phyloP scores from a whole-genome alignment of 2,113 vertebrate species.

The Fukomys damarensis region DNA sequence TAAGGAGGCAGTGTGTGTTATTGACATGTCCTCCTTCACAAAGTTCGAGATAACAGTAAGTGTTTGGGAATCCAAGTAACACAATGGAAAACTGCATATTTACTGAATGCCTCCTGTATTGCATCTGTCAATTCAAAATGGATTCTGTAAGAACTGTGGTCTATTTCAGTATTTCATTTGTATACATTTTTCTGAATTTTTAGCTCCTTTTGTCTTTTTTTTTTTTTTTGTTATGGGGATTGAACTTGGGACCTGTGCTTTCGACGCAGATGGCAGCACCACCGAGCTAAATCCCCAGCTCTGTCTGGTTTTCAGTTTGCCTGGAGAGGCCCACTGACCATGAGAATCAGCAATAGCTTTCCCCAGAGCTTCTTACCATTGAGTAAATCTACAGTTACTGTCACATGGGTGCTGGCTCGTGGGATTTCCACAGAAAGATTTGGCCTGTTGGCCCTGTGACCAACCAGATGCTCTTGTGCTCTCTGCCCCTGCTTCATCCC shows the following conservation, averaged over 20 bases:
- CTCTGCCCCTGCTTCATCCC: conserved; percentile 9
- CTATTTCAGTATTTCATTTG: not conserved
- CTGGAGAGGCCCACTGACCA: not conserved
- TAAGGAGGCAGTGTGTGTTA: conserved; percentile 97
- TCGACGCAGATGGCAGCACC: too few relatives aligned
- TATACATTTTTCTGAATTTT: not conserved
- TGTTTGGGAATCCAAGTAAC: conserved; percentile 61
- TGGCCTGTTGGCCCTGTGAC: rapidly evolving
- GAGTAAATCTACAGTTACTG: not conserved
- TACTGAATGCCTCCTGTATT: not conserved
- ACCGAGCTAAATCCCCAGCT: too few relatives aligned
- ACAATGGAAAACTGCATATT: not conserved
- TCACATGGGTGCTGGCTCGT: rapidly evolving
- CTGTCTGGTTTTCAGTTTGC: not conserved
- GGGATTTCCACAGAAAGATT: not conserved
- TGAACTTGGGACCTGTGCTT: too few relatives aligned
- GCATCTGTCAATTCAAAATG: conserved; percentile 2
- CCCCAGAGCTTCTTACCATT: not conserved
- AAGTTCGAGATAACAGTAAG: conserved; percentile 99
- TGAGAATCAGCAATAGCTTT: not conserved
- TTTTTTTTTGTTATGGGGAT: too few relatives aligned
- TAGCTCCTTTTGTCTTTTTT: not conserved
- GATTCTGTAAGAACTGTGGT: not conserved
- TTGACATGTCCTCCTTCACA: conserved; percentile 99
- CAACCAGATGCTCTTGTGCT: not conserved